Conservation (phyloP, 2,888 invertebrate species). For the Stenchaetothrips biformis region DNA sequence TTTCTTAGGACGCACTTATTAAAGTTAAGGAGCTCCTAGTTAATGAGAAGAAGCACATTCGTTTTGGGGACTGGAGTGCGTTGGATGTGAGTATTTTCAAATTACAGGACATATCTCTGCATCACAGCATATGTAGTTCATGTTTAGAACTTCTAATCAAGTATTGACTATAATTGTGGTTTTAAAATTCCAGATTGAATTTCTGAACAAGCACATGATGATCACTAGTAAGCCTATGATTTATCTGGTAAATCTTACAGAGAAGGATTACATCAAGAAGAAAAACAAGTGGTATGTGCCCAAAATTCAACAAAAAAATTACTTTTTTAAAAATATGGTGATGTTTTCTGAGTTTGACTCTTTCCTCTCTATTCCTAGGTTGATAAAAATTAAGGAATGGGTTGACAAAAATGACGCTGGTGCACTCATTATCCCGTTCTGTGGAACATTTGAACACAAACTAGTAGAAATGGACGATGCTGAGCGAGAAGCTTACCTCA, state of each 20-base stretch:
- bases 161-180: slow-evolving; percentile 27
- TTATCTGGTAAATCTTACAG: slow-evolving; percentile 93
- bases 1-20: slow-evolving; percentile 72
- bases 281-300: slow-evolving; percentile 90
- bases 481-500: slow-evolving; percentile 70
- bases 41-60: slow-evolving; percentile 87
- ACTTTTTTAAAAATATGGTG: neutral
- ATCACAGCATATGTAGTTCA: neutral
- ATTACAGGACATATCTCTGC: slow-evolving; percentile 2
- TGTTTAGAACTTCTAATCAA: neutral
- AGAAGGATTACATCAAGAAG: slow-evolving; percentile 96
- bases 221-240: slow-evolving; percentile 96
- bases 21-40: slow-evolving; percentile 79
- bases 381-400: slow-evolving; percentile 97
- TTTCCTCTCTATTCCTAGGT: slow-evolving; percentile 52
- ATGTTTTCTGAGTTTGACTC: slow-evolving; percentile 26
- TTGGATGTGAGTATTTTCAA: slow-evolving; percentile 68
- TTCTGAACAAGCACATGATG: slow-evolving; percentile 92
- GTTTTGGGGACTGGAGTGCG: slow-evolving; percentile 88
- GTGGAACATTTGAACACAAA: slow-evolving; percentile 84
- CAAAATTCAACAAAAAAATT: neutral
- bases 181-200: slow-evolving; percentile 72
- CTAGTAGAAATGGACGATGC: slow-evolving; percentile 77
- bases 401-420: slow-evolving; percentile 96
- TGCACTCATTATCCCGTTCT: slow-evolving; percentile 90